Evolutionary conservation across 2,113 vertebrate species (phyloP).

Genomic region (Tachysurus fulvidraco): DNA sequence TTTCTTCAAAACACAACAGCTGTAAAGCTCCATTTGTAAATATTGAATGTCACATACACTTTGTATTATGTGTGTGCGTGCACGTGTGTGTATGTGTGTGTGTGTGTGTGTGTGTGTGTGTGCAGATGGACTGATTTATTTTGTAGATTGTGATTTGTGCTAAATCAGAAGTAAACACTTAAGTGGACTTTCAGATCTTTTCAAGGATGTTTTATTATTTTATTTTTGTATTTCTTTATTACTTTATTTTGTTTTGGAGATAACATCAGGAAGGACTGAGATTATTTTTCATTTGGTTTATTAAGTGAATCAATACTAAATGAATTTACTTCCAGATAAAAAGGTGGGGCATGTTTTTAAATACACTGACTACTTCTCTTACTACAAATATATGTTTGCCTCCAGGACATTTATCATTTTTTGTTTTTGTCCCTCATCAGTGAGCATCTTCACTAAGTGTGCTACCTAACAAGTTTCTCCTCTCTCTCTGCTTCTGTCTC

Average conservation of each 20-base stretch:
- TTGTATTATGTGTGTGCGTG: slow-evolving; percentile 4
- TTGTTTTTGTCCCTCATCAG: too few species aligned
- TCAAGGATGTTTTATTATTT: background rate
- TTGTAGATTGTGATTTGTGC: background rate
- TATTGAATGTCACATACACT: background rate
- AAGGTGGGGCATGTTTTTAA: background rate
- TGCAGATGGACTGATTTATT: background rate
- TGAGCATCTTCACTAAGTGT: too few species aligned
- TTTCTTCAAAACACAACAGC: background rate
- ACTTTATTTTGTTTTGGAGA: background rate
- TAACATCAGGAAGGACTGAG: background rate
- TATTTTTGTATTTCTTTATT: background rate
- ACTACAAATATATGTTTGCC: too few species aligned
- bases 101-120: slow-evolving; percentile 12
- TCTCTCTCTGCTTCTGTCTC: too few species aligned
- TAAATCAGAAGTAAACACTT: background rate
- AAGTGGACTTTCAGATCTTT: background rate
- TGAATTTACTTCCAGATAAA: slow-evolving; percentile 8
- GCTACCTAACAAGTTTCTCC: too few species aligned
- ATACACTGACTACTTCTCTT: background rate
- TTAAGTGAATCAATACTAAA: slow-evolving; percentile 30
- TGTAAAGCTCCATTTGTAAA: background rate
- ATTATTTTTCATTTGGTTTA: background rate
- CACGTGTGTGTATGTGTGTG: slow-evolving; percentile 12
- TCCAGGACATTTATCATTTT: too few species aligned